Conservation (phyloP, 2,888 invertebrate genomes). For the Unio delphinus region DNA sequence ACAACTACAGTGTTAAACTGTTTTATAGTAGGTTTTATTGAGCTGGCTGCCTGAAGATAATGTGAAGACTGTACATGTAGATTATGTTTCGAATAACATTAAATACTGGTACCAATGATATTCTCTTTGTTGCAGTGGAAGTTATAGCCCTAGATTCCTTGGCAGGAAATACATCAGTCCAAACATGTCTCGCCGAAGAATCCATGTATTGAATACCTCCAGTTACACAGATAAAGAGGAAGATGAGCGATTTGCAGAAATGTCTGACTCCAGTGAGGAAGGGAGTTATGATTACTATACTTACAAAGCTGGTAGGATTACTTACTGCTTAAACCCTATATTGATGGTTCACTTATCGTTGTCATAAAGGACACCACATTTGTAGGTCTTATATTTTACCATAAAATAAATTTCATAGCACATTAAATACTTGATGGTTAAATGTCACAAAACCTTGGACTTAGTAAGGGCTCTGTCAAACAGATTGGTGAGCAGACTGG, state of each 20-base stretch:
- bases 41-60: no score
- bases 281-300: conserved; percentile 5
- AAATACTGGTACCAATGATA: neutral
- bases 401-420: no score
- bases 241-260: conserved; percentile 10
- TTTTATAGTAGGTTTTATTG: no score
- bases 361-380: no score
- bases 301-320: conserved; percentile 2
- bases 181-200: conserved; percentile 85
- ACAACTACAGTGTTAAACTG: no score
- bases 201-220: conserved; percentile 17
- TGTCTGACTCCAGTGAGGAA: conserved; percentile 25
- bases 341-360: neutral
- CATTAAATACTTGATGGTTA: no score
- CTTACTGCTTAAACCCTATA: conserved; percentile 1
- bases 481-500: no score
- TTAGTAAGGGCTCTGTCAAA: no score
- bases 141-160: conserved; percentile 37
- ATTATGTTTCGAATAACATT: no score
- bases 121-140: conserved; percentile 26
- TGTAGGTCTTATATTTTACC: no score
- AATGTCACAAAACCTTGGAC: no score
- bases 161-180: conserved; percentile 76
- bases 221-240: conserved; percentile 17
- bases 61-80: no score